Evolutionary conservation across 2,113 vertebrate species (phyloP), one percentile per base, ranked within the genome.

Genomic region (Eolophus roseicapilla): DNA sequence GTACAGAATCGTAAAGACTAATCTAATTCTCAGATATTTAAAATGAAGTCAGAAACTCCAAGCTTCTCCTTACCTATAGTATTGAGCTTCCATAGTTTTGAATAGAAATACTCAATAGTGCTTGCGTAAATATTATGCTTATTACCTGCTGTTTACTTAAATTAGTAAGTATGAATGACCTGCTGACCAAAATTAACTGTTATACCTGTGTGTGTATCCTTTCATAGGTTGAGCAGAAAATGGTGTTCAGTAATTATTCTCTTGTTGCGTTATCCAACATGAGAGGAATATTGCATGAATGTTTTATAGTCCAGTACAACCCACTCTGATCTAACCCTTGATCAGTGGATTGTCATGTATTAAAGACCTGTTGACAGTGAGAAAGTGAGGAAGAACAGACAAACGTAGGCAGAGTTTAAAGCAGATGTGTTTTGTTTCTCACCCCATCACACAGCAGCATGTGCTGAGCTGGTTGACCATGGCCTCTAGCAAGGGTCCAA

Each of bases 241-340:
- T 33, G 43, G 10, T n/a, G 18, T 69, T 87, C 44, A 64, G 29
- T 70, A 47, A 23, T 89, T 86, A n/a, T 68, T 62, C 20, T 67
- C 15, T 5, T 17, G 2, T 67, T 89, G 37, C 47, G 14, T 49
- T 63, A 65, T 25, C 14, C 5, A 33, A 7, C 7, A 8, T 23
- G 23, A 83, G 35, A 33, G 41, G 21, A 76, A 41, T 13, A n/a
- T 10, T 1, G 0, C 2, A 0, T 29, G 7, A 57, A 31, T 65
- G 24, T 62, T 83, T 60, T 71, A 9, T 2, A 5, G n/a, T 81
- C 47, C 29, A 7, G 39, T 60, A 50, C 37, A 44, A 0, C 23
- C 39, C 13, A 11, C 25, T 75, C 50, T 37, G 17, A 44, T 75
- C 37, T 41, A 63, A 67, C 23, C 39, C 33, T 39, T 52, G 12